Evolutionary conservation across 1,140 invertebrate genomes (phyloP), one percentile per base, ranked within the genome.

Genomic region (Zaprionus lachaisei): DNA sequence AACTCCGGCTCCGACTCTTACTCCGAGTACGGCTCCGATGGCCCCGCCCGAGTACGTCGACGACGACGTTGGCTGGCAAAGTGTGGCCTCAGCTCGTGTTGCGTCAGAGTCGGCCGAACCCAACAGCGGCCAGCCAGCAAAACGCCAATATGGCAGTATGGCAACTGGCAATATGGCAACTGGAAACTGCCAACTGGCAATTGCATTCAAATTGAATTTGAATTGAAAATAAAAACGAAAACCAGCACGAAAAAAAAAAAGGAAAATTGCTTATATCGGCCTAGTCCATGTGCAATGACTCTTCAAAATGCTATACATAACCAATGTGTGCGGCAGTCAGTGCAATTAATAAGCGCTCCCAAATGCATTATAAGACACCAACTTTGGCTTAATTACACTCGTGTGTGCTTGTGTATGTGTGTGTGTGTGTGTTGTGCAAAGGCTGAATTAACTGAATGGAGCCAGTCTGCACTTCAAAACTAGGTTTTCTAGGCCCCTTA

Each of bases 201-300:
- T 20, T 79, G 80, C 83, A 87, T 79, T 83, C 78, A 84, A 87
- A 89, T 90, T 89, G 71, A 89, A 87, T 81, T 78, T 66, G 68
- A 85, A 84, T 79, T 89, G 72, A 73, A 80, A 79, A 66, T 75
- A 17, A 70, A 68, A 77, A 62, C 51, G 67, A 75, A 70, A 67
- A 68, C 37, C 20, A 51, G 22, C 3, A 51, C 47, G 17, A 17
- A n/a, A 2, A 38, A 15, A 38, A 38, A 38, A 15, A 15, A 47
- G 15, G 61, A 74, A 69, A 73, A 65, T 62, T 80, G 71, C 67
- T 47, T 61, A 71, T 77, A 89, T 89, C 81, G 84, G 77, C 77
- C 28, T 77, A 72, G 83, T 82, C 68, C 63, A 55, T 85, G 75
- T 67, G 79, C 83, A 81, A 87, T 83, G 84, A 87, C 85, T 90